Base-by-base conservation (phyloP, 1,140 invertebrate species). In the Saccostrea echinata region DNA sequence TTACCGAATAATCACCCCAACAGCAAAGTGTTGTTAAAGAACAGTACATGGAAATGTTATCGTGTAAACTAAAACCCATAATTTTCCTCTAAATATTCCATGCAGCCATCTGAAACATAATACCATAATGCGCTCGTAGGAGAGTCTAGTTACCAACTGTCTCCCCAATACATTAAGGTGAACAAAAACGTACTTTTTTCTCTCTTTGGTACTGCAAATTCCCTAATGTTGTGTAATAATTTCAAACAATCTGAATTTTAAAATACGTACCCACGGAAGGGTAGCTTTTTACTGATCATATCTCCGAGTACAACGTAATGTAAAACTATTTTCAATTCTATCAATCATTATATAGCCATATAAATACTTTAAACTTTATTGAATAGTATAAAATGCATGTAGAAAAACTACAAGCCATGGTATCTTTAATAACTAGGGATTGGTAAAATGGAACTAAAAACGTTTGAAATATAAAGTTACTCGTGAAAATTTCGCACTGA, bases 81-180 rank as follows among this genome's bases (percentile, higher is more conserved):
- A 76, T 76, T 76, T 30, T 30, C 68, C 27, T 3, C 24, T 76
- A 33, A 76, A 27, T 76, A 76, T 12, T 76, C 68, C 30, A 76
- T 33, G 68, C 68, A 76, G 24, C 27, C 68, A 33, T 11, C 27
- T 13, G 68, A 76, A 76, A 76, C 27, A 30, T 9, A 76, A 76
- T 13, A 76, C 68, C 68, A 76, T 76, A 76, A 76, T 27, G 12
- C 24, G 68, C 24, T 76, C 13, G 13, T 9, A 33, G 16, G 30
- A 33, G 68, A 35, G 68, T 76, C 27, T 33, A 76, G 68, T 76
- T 27, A 33, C 68, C 27, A 27, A 76, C 27, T 76, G 68, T 76
- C 68, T 76, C 30, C 27, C 33, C 11, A 12, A 18, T 18, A 27
- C 27, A 76, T 76, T 76, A 12, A 76, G 16, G 68, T 76, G 68